These are phyloP conservation scores for Lerema accius DNA, from an alignment of 1,140 invertebrate species.

Conservation along the genomic window DNA sequence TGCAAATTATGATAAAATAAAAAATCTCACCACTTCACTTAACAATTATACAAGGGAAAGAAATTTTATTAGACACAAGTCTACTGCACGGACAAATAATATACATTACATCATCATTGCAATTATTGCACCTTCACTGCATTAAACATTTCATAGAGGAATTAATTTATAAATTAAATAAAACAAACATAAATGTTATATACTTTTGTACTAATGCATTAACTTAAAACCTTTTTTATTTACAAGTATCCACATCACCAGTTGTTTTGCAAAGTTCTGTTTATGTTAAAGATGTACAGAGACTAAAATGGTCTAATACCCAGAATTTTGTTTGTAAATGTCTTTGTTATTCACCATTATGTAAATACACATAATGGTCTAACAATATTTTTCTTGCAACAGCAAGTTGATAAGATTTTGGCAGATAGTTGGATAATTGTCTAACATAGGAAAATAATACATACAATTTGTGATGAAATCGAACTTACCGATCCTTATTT, in stretches of 20 bases:
- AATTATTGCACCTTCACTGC: constrained; percentile 63
- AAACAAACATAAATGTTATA: constrained; percentile 54
- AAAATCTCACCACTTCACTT: constrained; percentile 74
- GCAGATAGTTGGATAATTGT: not conserved
- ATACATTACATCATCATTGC: constrained; percentile 34
- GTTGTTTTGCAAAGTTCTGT: not conserved
- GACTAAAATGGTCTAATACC: too few species aligned
- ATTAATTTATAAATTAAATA: constrained; percentile 47
- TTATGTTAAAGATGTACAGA: not conserved
- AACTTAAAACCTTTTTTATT: constrained; percentile 53
- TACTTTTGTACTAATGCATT: constrained; percentile 75
- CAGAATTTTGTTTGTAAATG: not conserved
- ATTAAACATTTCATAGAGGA: constrained; percentile 47
- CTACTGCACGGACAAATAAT: constrained; percentile 34
- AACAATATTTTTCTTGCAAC: not conserved
- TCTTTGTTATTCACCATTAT: constrained; percentile 32
- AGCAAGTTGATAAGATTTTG: not conserved
- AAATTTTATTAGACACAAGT: constrained; percentile 37
- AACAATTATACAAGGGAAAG: constrained; percentile 43
- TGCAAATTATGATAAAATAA: constrained; percentile 76
- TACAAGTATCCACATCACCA: constrained; percentile 8
- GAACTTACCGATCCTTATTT: constrained; percentile 5
- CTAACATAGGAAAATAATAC: constrained; percentile 2
- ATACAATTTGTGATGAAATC: constrained; percentile 54
- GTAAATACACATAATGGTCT: constrained; percentile 5